These are phyloP conservation scores for Gopherus flavomarginatus DNA, from an alignment of 2,113 vertebrate genomes.

Conservation along the genomic window DNA sequence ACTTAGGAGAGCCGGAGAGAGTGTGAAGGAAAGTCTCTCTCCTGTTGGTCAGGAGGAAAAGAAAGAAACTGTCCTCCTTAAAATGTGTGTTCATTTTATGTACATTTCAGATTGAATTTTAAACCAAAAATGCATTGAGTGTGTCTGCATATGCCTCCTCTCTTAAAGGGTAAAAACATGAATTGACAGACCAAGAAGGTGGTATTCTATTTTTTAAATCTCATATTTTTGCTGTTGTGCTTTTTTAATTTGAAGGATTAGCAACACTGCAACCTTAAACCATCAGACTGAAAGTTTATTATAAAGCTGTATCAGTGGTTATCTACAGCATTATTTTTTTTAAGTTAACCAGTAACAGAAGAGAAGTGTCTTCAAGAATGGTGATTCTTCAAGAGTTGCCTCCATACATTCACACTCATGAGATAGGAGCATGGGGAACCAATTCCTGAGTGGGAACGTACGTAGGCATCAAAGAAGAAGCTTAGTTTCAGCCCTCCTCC, in stretches of 20 bases:
- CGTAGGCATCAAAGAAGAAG: constrained; percentile 53
- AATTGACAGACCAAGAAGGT: background rate
- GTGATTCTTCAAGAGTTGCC: background rate
- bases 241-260: background rate
- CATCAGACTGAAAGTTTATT: background rate
- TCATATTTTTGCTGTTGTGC: background rate
- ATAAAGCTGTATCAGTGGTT: background rate
- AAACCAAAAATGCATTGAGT: background rate
- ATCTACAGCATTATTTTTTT: constrained; percentile 11
- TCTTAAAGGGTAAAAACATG: background rate
- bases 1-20: background rate
- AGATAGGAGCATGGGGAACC: background rate
- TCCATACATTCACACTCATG: background rate
- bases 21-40: background rate
- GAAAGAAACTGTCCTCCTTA: background rate
- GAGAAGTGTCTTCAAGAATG: constrained; percentile 38
- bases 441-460: constrained; percentile 33
- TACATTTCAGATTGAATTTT: constrained; percentile 5
- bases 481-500: constrained; percentile 48
- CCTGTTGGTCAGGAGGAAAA: background rate
- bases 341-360: background rate
- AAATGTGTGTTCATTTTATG: background rate
- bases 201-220: constrained; percentile 29
- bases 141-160: background rate
- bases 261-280: background rate